phyloP scores from a whole-genome alignment of 2,888 invertebrate genomes.

The Spilosoma lubricipeda region DNA sequence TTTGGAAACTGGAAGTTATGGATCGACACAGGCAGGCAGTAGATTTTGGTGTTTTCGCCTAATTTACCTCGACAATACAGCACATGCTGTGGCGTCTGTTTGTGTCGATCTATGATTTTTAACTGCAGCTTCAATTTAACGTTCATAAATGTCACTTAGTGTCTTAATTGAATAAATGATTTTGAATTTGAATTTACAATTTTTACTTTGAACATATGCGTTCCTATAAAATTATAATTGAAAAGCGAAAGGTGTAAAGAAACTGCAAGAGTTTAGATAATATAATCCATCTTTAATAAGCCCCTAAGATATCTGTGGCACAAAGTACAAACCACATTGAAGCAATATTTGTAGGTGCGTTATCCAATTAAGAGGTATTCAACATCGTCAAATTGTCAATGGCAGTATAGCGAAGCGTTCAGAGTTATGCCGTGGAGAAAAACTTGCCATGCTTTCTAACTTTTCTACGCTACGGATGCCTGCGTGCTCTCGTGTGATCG shows the following conservation, averaged over 20 bases:
- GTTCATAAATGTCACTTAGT: too few relatives aligned
- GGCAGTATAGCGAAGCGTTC: conserved; percentile 53
- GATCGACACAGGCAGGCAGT: too few relatives aligned
- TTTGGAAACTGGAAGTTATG: too few relatives aligned
- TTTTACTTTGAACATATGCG: too few relatives aligned
- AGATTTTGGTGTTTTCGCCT: too few relatives aligned
- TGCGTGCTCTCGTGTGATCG: conserved; percentile 54
- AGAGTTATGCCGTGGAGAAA: conserved; percentile 70
- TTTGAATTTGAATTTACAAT: too few relatives aligned
- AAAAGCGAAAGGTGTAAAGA: neutral
- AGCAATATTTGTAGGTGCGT: conserved; percentile 23
- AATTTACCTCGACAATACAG: too few relatives aligned
- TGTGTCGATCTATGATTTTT: too few relatives aligned
- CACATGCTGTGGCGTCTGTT: too few relatives aligned
- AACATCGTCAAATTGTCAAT: conserved; percentile 51
- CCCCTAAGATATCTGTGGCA: conserved; percentile 14
- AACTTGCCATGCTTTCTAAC: conserved; percentile 71
- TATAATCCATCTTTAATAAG: neutral
- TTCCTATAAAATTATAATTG: neutral
- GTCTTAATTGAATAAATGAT: too few relatives aligned
- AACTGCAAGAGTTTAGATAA: neutral
- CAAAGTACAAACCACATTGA: neutral
- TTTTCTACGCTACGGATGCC: conserved; percentile 80
- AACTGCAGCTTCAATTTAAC: too few relatives aligned
- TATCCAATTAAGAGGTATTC: conserved; percentile 47